phyloP scores from a whole-genome alignment of 2,113 vertebrate genomes.

The Triplophysa siluroides region DNA sequence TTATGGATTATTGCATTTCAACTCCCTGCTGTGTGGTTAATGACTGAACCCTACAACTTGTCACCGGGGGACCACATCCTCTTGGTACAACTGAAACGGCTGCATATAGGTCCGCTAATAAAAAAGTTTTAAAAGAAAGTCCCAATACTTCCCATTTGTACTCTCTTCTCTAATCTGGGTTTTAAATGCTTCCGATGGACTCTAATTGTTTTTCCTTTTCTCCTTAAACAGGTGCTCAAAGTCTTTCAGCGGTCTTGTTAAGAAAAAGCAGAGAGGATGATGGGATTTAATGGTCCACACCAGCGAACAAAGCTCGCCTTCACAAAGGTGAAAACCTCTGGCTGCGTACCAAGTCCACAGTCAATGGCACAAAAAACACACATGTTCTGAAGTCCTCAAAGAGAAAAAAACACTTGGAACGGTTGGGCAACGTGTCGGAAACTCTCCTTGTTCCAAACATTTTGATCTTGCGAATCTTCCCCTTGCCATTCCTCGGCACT shows the following conservation, averaged over 20 bases:
- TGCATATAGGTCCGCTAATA: slow-evolving; percentile 45
- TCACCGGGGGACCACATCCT: not conserved
- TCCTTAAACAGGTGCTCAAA: slow-evolving; percentile 59
- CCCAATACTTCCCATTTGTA: slow-evolving; percentile 44
- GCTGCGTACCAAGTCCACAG: slow-evolving; percentile 48
- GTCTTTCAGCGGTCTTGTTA: slow-evolving; percentile 39
- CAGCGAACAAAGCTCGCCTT: slow-evolving; percentile 52
- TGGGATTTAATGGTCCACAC: slow-evolving; percentile 57
- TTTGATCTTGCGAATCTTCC: slow-evolving; percentile 44
- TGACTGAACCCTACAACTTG: slow-evolving; percentile 32
- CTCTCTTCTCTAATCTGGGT: slow-evolving; percentile 47
- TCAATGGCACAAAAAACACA: slow-evolving; percentile 19
- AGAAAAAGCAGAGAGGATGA: slow-evolving; percentile 50
- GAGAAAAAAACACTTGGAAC: slow-evolving; percentile 26
- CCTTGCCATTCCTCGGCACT: slow-evolving; percentile 34
- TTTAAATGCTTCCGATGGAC: slow-evolving; percentile 51
- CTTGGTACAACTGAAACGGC: slow-evolving; percentile 48
- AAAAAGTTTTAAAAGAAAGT: slow-evolving; percentile 40
- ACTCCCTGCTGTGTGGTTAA: slow-evolving; percentile 40
- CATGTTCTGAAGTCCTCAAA: slow-evolving; percentile 40
- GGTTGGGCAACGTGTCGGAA: slow-evolving; percentile 10
- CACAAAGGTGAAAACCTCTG: slow-evolving; percentile 53
- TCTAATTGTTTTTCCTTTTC: slow-evolving; percentile 42
- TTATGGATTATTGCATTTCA: slow-evolving; percentile 26
- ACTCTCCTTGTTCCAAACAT: slow-evolving; percentile 12